Percentiles rank a stretch among this genome's conserved stretches.
phyloP scores from a whole-genome alignment of 1,140 invertebrate species.

The Drosophila arizonae region DNA sequence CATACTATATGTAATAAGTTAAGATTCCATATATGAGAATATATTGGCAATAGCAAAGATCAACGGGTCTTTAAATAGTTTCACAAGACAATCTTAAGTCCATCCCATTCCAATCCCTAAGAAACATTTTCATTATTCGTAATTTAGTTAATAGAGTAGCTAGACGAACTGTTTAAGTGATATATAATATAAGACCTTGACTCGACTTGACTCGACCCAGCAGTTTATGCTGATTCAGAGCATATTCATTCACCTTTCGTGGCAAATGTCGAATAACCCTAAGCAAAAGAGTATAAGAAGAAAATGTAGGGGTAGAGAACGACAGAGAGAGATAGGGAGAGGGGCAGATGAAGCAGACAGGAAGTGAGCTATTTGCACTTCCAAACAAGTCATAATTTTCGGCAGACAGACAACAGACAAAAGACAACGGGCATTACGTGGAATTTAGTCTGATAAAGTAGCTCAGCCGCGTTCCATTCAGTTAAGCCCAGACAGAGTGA shows the following conservation, averaged over 20 bases:
- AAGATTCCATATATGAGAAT: no score
- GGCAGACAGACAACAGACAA: slow-evolving; percentile 58
- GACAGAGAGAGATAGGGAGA: background rate
- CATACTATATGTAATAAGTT: no score
- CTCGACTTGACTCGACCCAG: background rate
- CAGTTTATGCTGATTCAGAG: no score
- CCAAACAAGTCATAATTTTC: slow-evolving; percentile 81
- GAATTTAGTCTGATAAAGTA: slow-evolving; percentile 63
- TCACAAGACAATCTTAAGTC: no score
- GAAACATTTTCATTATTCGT: no score
- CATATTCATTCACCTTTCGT: background rate
- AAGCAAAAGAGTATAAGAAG: background rate
- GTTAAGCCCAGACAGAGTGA: slow-evolving; percentile 8
- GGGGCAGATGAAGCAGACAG: slow-evolving; percentile 48
- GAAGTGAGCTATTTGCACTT: slow-evolving; percentile 80
- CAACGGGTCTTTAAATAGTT: no score
- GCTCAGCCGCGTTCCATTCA: slow-evolving; percentile 45
- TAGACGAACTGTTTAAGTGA: no score
- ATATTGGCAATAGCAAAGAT: no score
- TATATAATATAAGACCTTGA: background rate
- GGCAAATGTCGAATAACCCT: background rate
- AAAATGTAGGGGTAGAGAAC: background rate
- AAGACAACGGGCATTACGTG: slow-evolving; percentile 52
- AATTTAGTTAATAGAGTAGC: no score
- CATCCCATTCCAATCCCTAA: no score